These are phyloP conservation scores for Pristionchus entomophagus DNA, from an alignment of 2,888 invertebrate species.

Conservation along the genomic window DNA sequence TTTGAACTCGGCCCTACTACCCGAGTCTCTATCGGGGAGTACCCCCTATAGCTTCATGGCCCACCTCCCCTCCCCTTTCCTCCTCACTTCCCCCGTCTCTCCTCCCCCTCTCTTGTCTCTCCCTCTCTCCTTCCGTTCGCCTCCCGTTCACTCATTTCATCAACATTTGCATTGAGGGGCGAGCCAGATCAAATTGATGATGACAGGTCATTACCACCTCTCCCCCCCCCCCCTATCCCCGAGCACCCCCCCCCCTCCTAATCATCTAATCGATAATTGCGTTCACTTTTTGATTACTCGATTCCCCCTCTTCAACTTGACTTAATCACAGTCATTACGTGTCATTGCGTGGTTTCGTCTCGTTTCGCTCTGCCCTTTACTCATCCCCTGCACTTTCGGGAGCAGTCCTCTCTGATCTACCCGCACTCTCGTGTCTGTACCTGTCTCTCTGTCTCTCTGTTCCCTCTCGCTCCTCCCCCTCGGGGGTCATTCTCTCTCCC, in stretches of 20 bases:
- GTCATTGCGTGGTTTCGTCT: slow-evolving; percentile 22
- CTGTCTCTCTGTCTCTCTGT: not conserved
- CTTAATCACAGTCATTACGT: slow-evolving; percentile 4
- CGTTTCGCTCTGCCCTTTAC: not conserved
- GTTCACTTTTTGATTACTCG: not conserved
- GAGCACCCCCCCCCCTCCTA: not conserved
- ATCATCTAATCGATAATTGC: slow-evolving; percentile 2
- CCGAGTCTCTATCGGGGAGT: too few species aligned
- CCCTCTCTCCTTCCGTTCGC: not conserved
- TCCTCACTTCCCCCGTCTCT: not conserved
- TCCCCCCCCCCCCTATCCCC: not conserved
- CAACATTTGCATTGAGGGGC: slow-evolving; percentile 38
- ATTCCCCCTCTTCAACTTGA: not conserved
- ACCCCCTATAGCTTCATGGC: not conserved
- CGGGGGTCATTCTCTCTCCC: too few species aligned
- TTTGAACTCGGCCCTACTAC: not conserved
- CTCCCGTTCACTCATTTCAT: not conserved
- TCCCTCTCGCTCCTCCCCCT: not conserved
- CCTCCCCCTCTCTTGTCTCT: not conserved
- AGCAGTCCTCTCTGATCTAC: slow-evolving; percentile 8
- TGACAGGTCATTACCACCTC: slow-evolving; percentile 6
- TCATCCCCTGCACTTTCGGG: not conserved
- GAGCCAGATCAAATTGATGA: slow-evolving; percentile 32
- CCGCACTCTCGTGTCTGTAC: slow-evolving; percentile 4
- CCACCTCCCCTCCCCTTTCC: not conserved